Evolutionary conservation across 2,113 vertebrate genomes (phyloP), one percentile per base, ranked within the genome.

Genomic region (Pygoscelis antarcticus): DNA sequence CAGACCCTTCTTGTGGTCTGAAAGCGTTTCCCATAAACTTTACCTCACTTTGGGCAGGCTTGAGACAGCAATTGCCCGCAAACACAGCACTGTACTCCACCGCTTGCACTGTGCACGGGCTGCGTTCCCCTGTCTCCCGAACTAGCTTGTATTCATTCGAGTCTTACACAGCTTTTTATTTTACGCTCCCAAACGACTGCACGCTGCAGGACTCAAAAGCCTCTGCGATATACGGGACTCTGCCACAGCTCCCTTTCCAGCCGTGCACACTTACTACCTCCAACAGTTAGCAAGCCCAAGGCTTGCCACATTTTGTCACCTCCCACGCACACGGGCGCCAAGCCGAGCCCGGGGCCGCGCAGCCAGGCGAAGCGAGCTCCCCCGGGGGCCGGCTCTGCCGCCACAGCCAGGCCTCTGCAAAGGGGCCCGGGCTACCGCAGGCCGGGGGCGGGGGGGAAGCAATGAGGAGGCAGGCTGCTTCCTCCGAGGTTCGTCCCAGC

Each of bases 151-250:
- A 3, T 10, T n/a, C 42, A 14, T 9, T 13, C 0, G 1, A 20
- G 20, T 6, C 6, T 58, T 3, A 14, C 26, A 13, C 10, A 7
- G 36, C 23, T 18, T 42, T 58, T 42, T 4, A 27, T 2, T 27
- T 62, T 4, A 20, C n/a, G 4, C 17, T 22, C 47, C 30, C 23
- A 11, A 30, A 29, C 0, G 7, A 29, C 42, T 25, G 34, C 55
- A 40, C 2, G 0, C 71, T 4, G 29, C 25, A 34, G 21, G 29
- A 3, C n/a, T n/a, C 13, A 10, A 8, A 12, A 23, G 6, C 36
- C 18, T 19, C 36, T 6, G 7, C 1, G 30, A 14, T 7, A 13
- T 0, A 7, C 0, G 3, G 4, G 8, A 1, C 47, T 9, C 27
- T 1, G 18, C 4, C 0, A 5, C 42, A 55, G 21, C 6, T 0